Evolutionary conservation across 2,797 vertebrate species (phyloP).

Genomic region (Xenopus petersii): DNA sequence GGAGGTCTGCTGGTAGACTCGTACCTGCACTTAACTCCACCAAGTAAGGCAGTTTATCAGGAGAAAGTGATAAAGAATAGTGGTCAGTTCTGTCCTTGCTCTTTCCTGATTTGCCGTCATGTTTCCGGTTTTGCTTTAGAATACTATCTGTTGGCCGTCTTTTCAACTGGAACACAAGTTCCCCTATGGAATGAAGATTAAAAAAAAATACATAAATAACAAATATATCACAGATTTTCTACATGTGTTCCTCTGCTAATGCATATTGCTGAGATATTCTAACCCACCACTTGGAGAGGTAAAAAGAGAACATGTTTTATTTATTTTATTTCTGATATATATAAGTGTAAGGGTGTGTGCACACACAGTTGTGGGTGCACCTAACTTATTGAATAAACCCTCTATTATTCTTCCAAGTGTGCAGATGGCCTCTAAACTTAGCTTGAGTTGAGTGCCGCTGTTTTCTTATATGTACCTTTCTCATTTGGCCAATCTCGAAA

Average conservation of each 20-base stretch:
- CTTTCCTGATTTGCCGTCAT: slow-evolving; percentile 73
- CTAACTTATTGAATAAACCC: too few species aligned
- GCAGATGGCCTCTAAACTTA: too few species aligned
- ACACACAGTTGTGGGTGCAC: too few species aligned
- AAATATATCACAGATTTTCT: too few species aligned
- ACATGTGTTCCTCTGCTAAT: too few species aligned
- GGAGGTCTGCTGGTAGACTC: neutral
- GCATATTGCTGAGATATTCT: too few species aligned
- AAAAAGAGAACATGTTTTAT: too few species aligned
- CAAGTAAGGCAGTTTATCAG: slow-evolving; percentile 92
- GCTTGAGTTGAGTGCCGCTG: too few species aligned
- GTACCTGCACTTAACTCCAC: slow-evolving; percentile 97
- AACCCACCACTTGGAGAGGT: too few species aligned
- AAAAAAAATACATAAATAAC: slow-evolving; percentile 21
- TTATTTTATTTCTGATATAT: too few species aligned
- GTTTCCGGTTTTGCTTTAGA: slow-evolving; percentile 80
- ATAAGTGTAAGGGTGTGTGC: too few species aligned
- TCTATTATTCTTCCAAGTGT: too few species aligned
- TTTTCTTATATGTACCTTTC: slow-evolving; percentile 70
- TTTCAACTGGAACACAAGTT: slow-evolving; percentile 92
- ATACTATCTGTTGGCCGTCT: slow-evolving; percentile 84
- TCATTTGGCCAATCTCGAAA: slow-evolving; percentile 95
- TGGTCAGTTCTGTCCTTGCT: slow-evolving; percentile 72
- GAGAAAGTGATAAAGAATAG: slow-evolving; percentile 75
- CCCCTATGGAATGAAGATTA: slow-evolving; percentile 62